Evolutionary conservation across 2,888 invertebrate genomes (phyloP).

Genomic region (Operophtera brumata): DNA sequence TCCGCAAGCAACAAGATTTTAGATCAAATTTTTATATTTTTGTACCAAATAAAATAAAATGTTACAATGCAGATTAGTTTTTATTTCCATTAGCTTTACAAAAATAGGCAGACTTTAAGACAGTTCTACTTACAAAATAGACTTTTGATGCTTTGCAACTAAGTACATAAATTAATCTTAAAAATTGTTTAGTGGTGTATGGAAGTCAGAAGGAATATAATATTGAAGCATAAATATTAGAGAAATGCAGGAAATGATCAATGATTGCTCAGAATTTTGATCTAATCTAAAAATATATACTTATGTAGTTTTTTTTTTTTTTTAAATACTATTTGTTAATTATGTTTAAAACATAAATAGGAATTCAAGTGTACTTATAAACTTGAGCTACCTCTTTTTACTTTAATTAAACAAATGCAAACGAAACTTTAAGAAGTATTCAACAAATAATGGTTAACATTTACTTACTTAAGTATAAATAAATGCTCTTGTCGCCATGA

Average conservation of each 20-base stretch:
- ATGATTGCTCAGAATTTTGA: too few species aligned
- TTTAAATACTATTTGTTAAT: too few species aligned
- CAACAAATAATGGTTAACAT: neutral
- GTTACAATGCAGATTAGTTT: constrained; percentile 11
- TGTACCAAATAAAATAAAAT: constrained; percentile 3
- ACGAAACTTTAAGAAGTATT: neutral
- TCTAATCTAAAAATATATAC: too few species aligned
- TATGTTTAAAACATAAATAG: too few species aligned
- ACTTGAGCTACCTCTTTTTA: too few species aligned
- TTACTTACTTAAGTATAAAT: neutral
- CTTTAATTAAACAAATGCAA: too few species aligned
- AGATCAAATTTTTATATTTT: too few species aligned
- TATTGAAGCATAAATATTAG: neutral
- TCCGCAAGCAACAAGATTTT: too few species aligned
- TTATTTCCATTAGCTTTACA: neutral
- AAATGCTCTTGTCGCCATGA: constrained; percentile 1
- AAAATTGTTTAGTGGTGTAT: neutral
- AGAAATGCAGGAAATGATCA: neutral
- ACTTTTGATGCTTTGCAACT: neutral
- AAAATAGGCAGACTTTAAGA: constrained; percentile 3
- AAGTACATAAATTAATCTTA: neutral
- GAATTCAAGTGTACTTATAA: too few species aligned
- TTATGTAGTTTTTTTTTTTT: too few species aligned
- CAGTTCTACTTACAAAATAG: neutral
- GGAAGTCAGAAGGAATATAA: neutral